Conservation (phyloP, 2,888 invertebrate species). For the Lasioglossum leucozonium region DNA sequence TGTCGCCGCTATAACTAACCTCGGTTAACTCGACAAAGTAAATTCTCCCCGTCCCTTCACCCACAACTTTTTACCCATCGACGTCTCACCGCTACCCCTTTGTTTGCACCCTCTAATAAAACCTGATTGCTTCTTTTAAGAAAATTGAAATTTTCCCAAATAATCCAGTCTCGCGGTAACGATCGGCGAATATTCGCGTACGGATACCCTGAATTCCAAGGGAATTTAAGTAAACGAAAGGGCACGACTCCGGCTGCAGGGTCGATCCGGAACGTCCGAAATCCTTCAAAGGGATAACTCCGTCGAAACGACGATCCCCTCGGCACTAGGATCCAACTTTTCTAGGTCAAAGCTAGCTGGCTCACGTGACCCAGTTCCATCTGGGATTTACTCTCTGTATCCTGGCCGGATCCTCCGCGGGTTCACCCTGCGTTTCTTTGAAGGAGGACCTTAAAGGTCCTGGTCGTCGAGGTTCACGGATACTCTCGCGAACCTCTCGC, state of each 20-base stretch:
- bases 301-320: background rate
- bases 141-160: background rate
- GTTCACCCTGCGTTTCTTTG: background rate
- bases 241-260: background rate
- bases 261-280: background rate
- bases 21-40: constrained; percentile 76
- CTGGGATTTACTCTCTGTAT: constrained; percentile 15
- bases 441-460: constrained; percentile 20
- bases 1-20: constrained; percentile 82
- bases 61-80: constrained; percentile 16
- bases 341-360: constrained; percentile 31
- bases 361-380: constrained; percentile 33
- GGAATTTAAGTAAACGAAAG: background rate
- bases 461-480: constrained; percentile 60
- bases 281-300: constrained; percentile 29
- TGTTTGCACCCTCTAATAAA: background rate
- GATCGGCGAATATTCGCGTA: background rate
- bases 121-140: background rate
- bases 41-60: constrained; percentile 27
- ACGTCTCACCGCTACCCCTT: background rate
- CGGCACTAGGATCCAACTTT: constrained; percentile 36
- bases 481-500: constrained; percentile 20
- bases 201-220: background rate
- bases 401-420: background rate
- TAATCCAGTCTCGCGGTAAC: too few relatives aligned